Evolutionary conservation across 1,140 invertebrate genomes (phyloP).

Genomic region (Bombus terrestris): DNA sequence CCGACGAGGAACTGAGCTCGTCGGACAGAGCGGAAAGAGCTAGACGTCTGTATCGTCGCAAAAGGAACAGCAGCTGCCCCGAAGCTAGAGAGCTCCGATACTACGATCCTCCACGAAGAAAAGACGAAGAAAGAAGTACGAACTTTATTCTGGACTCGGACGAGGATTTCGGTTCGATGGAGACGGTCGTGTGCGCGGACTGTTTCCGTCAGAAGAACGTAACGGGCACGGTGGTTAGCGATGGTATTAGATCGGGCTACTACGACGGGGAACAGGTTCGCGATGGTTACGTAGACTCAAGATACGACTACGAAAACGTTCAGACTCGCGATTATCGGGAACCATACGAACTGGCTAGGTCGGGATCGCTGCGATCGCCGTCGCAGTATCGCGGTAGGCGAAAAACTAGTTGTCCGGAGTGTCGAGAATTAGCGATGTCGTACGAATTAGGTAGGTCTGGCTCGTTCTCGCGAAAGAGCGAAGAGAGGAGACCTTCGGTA

Average conservation of each 20-base stretch:
- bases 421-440: constrained; percentile 67
- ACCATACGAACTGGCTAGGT: constrained; percentile 54
- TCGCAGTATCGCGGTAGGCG: constrained; percentile 59
- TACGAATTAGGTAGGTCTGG: constrained; percentile 62
- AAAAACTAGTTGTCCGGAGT: constrained; percentile 75
- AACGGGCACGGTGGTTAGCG: constrained; percentile 14
- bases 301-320: constrained; percentile 53
- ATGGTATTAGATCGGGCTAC: constrained; percentile 40
- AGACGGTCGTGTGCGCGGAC: constrained; percentile 76
- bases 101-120: constrained; percentile 26
- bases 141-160: constrained; percentile 74
- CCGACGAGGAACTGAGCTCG: constrained; percentile 71
- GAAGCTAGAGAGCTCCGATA: constrained; percentile 66
- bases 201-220: constrained; percentile 38
- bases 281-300: constrained; percentile 47
- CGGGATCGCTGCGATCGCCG: constrained; percentile 28
- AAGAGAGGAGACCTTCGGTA: constrained; percentile 58
- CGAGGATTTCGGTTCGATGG: constrained; percentile 78
- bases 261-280: constrained; percentile 51
- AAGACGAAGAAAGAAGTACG: constrained; percentile 42
- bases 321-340: constrained; percentile 44
- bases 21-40: constrained; percentile 57
- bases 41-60: constrained; percentile 65
- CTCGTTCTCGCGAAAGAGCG: constrained; percentile 55
- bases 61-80: constrained; percentile 77